phyloP scores from a whole-genome alignment of 2,113 vertebrate species.

The Apistogramma diplotaenia region DNA sequence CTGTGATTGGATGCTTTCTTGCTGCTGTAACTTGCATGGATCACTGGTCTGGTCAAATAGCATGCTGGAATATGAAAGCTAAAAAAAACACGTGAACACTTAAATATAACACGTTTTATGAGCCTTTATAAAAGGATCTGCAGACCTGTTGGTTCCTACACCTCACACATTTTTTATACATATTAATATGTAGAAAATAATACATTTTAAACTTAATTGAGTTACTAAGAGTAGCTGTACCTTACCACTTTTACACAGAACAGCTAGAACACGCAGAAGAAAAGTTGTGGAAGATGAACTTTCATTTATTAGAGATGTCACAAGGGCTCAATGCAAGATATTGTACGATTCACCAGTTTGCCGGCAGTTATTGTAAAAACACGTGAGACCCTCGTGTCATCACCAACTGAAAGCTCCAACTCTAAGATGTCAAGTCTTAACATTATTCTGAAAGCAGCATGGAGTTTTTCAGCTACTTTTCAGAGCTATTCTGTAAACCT shows the following conservation, averaged over 20 bases:
- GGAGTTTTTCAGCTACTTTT: background rate
- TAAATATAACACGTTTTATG: too few relatives aligned
- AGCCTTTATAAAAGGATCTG: background rate
- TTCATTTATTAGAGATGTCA: background rate
- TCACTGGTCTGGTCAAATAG: too few relatives aligned
- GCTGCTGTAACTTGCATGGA: background rate
- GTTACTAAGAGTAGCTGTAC: background rate
- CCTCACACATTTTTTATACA: background rate
- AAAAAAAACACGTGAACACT: background rate
- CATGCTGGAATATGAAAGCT: too few relatives aligned
- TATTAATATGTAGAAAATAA: background rate
- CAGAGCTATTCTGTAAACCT: background rate
- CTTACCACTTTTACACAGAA: background rate
- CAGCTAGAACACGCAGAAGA: background rate
- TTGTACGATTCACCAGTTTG: background rate
- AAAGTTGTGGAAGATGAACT: background rate
- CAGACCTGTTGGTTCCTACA: background rate
- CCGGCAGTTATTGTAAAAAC: background rate
- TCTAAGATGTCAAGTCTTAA: background rate
- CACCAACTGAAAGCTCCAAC: background rate
- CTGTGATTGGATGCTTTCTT: too few relatives aligned
- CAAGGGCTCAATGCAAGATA: background rate
- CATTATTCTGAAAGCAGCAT: slow-evolving; percentile 12
- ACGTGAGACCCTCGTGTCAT: background rate
- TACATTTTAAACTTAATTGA: background rate